Base-by-base conservation (phyloP, 1,140 invertebrate species). In the Nasonia vitripennis region DNA sequence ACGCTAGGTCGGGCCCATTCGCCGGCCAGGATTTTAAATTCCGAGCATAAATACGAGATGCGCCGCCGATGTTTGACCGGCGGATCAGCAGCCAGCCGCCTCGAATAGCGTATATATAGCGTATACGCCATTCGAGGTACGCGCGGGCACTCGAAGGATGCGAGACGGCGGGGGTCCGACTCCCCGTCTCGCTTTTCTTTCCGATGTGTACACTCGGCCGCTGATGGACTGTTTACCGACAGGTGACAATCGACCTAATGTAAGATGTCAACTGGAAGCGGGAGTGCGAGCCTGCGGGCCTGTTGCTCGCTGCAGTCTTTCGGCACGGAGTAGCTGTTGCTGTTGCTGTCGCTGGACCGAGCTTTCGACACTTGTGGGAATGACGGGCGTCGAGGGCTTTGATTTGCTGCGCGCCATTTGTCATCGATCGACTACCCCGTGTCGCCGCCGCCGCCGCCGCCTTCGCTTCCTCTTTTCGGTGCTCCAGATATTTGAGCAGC, bases 171-270 rank as follows among this genome's bases (percentile, higher is more conserved):
- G 23, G 51, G 51, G 27, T 67, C 31, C 51, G 68, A 23, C 31
- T n/a, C 9, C n/a, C 14, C 20, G 34, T n/a, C 34, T 41, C 27
- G 14, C 11, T 11, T 7, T n/a, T 62, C 55, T 62, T 20, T 62
- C 55, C 17, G 17, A 20, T 74, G 23, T 74, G 12, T 67, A 12
- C 20, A 77, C 81, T 67, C 62, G 7, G 73, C 1, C 31, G 55
- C 55, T 77, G 51, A 83, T 77, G 73, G 73, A 20, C 75, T 78
- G 37, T 84, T 78, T 84, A 70, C 37, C 75, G 75, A 78, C 62
- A 84, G 75, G 74, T 78, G 74, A 83, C 55, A 68, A 84, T 84
- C 75, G 27, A 70, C 37, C 55, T 34, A 78, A 84, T 78, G 34
- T 78, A 51, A 68, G 62, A 70, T 48, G 37, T 78, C 82, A 51